These are phyloP conservation scores for Petaurus breviceps DNA, from an alignment of 2,113 vertebrate genomes.

Conservation along the genomic window DNA sequence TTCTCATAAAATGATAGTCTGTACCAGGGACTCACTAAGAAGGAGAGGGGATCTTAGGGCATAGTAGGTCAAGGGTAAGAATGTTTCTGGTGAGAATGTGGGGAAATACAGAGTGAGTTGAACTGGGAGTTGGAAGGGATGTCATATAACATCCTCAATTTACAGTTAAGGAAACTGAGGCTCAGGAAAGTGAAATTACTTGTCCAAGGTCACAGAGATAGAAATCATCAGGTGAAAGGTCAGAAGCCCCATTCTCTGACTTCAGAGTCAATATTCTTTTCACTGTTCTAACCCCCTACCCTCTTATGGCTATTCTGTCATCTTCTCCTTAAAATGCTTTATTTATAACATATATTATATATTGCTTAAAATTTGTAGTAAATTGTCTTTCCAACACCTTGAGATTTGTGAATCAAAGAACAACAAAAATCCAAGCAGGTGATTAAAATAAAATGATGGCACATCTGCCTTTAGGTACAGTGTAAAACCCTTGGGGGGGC, in stretches of 20 bases:
- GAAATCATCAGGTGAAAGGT: neutral
- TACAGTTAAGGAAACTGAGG: neutral
- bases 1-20: neutral
- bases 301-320: neutral
- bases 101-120: neutral
- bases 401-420: slow-evolving; percentile 17
- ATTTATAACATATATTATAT: slow-evolving; percentile 19
- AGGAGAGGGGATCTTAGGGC: neutral
- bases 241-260: neutral
- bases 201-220: neutral
- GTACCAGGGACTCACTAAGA: neutral
- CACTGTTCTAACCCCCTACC: neutral
- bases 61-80: neutral
- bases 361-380: slow-evolving; percentile 43
- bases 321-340: neutral
- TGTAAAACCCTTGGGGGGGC: neutral
- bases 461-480: neutral
- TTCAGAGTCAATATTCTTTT: neutral
- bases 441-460: neutral
- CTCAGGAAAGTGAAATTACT: neutral
- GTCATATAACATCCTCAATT: neutral
- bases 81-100: neutral
- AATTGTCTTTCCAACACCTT: slow-evolving; percentile 39
- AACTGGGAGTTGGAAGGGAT: neutral
- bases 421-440: neutral